Conservation (phyloP, 2,113 vertebrate genomes). For the Holacanthus passer region DNA sequence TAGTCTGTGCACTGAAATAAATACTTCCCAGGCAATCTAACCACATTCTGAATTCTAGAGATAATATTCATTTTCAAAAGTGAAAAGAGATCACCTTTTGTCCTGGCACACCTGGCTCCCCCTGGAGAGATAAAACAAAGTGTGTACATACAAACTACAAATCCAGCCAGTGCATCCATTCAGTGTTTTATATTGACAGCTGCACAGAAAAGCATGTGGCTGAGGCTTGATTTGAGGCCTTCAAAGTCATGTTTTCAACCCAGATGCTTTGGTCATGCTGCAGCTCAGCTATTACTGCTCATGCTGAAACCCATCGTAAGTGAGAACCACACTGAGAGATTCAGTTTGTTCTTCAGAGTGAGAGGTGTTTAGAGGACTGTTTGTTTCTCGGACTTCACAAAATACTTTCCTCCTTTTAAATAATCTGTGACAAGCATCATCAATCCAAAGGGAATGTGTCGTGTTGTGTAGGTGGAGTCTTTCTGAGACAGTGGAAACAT, state of each 20-base stretch:
- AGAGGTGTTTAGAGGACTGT: constrained; percentile 22
- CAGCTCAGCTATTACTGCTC: constrained; percentile 15
- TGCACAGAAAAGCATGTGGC: not conserved
- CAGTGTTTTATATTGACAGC: not conserved
- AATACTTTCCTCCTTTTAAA: constrained; percentile 61
- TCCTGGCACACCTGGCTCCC: constrained; percentile 84
- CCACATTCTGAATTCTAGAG: not conserved
- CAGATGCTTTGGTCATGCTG: constrained; percentile 3
- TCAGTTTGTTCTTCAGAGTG: constrained; percentile 29
- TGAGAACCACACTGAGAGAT: constrained; percentile 15
- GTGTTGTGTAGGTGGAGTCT: constrained; percentile 30
- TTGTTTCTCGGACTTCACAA: constrained; percentile 36
- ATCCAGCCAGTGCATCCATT: not conserved
- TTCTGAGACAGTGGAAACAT: constrained; percentile 29
- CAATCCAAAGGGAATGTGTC: constrained; percentile 52
- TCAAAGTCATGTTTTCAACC: constrained; percentile 3
- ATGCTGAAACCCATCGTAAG: constrained; percentile 12
- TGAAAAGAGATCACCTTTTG: constrained; percentile 61
- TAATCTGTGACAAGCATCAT: constrained; percentile 50
- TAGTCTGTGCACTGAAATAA: not conserved
- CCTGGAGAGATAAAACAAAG: constrained; percentile 80
- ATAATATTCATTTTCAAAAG: not conserved
- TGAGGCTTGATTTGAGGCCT: constrained; percentile 10
- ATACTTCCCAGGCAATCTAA: not conserved
- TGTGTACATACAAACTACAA: not conserved